Base-by-base conservation (phyloP, 2,113 vertebrate species). In the Dromas ardeola region DNA sequence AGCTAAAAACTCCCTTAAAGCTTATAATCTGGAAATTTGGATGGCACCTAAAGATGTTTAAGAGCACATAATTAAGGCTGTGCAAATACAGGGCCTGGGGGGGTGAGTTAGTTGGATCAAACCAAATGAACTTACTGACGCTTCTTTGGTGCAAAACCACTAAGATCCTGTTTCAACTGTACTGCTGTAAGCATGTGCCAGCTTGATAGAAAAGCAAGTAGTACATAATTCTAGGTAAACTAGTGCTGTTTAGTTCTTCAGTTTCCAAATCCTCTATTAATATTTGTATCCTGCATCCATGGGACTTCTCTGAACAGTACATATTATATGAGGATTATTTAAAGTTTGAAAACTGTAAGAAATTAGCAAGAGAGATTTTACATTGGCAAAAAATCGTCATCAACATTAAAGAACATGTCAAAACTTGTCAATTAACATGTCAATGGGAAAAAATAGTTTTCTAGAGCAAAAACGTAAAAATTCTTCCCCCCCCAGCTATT, bases 401-500 rank as follows among this genome's bases (percentile, higher is more conserved):
- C 42, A 15, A 21, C 6, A 1, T 53, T 71, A 76, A 85, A 58
- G 36, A 53, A 71, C 1, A 0, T 13, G 17, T 52, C n/a, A 80
- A 47, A 88, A 82, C 10, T 25, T 56, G 38, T 34, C 25, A 81
- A 6, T 90, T 81, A 62, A 66, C 2, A 69, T 70, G 23, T 47
- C 50, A 53, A 36, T 34, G 43, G 12, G 9, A 52, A 91, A 81
- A 76, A 66, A 8, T 4, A 16, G 0, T 67, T 82, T 94, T 55
- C 52, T 38, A 55, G 38, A 81, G 10, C 26, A 55, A 79, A 67
- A 85, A 26, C 5, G 26, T 26, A 4, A 13, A 9, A 50, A 36
- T 19, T 26, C 34, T 47, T 5, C 4, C 1, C 2, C 2, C 3
- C 26, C 2, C 2, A 7, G 19, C 36, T 50, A 16, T 87, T 53